A percentile compares a stretch with the other conserved stretches of the same genome.
Conservation (phyloP, 2,888 invertebrate genomes). For the Drosophila pseudotalamancana region DNA sequence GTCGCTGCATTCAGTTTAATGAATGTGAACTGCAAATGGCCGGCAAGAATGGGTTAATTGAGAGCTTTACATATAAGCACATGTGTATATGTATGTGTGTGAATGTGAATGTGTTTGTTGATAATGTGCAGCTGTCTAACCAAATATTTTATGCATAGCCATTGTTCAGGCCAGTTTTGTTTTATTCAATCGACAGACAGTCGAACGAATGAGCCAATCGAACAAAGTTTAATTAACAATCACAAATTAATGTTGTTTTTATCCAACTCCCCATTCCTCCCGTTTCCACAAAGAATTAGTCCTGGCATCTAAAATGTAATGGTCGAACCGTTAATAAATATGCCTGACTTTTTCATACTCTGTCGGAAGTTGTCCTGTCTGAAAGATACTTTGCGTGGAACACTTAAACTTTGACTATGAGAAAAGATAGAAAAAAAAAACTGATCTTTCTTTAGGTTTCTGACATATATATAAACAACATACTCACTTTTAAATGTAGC, state of each 20-base stretch:
- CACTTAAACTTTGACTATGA: too few species aligned
- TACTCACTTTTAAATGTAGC: too few species aligned
- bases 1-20: constrained; percentile 74
- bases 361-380: too few species aligned
- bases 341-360: too few species aligned
- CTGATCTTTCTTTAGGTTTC: too few species aligned
- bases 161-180: constrained; percentile 45
- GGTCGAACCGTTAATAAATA: too few species aligned
- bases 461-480: too few species aligned
- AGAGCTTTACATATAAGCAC: constrained; percentile 6
- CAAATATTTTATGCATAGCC: constrained; percentile 46
- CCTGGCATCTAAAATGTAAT: constrained; percentile 19
- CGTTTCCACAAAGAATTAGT: too few species aligned
- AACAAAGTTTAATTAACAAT: constrained; percentile 69
- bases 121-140: constrained; percentile 55
- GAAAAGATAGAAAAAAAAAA: too few species aligned
- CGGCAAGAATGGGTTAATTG: constrained; percentile 44
- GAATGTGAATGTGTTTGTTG: constrained; percentile 5
- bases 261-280: too few species aligned
- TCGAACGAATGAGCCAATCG: constrained; percentile 45
- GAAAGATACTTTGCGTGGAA: too few species aligned
- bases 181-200: constrained; percentile 38
- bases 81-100: background rate
- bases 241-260: constrained; percentile 29
- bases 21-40: constrained; percentile 68